Evolutionary conservation across 1,140 invertebrate genomes (phyloP), one percentile per base, ranked within the genome.

Genomic region (Lordiphosa stackelbergi): DNA sequence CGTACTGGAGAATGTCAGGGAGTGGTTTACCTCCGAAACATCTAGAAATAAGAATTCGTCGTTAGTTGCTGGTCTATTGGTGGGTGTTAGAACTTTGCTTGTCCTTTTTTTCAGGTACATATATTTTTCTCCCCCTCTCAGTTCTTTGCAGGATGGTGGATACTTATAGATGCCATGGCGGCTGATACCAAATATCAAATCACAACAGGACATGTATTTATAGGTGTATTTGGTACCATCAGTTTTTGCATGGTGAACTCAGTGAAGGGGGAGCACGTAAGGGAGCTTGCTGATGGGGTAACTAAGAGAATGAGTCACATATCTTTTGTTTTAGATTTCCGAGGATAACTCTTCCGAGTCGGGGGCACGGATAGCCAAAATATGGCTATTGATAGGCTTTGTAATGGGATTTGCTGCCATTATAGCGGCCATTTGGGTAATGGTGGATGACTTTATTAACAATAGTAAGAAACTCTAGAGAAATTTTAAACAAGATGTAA

Each of bases 121-220:
- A 19, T 19, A 3, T 22, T 6, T 34, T 7, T 46, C 46, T 62
- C 35, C 49, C 28, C 51, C 7, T 52, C 63, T 2, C 40, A 86
- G 97, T 99, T 99, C 89, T 98, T 96, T 74, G 90, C 92, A 59
- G 98, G 97, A 34, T 99, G 98, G 97, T 99, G 98, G 98, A 93
- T 98, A 47, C 94, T 98, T 46, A 98, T 99, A 84, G 97, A 99
- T 90, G 95, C 96, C 16, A 93, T 95, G 55, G 92, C 94, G 5
- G 91, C 92, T 4, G 94, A 95, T 87, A 81, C 78, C 0, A 49
- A 69, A 12, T 85, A 87, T 36, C 85, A 90, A 31, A 93, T 94
- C 4, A 88, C 89, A 54, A 91, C 94, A 22, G 93, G 95, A 10
- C 97, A 97, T 88, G 94, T 97, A 85, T 92, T 97, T n/a, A 97